These are phyloP conservation scores for Xenopus tropicalis DNA, from an alignment of 2,113 vertebrate species.

Conservation along the genomic window UCB_Xtro_10.0 CM004443.2:48682001-48682500, in stretches of 20 bases:
- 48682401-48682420: slow-evolving; percentile 46
- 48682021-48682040: too few relatives aligned
- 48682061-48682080: too few relatives aligned
- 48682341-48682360: slow-evolving; percentile 35
- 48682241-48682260: slow-evolving; percentile 11
- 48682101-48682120: too few relatives aligned
- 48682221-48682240: too few relatives aligned
- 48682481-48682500: slow-evolving; percentile 26
- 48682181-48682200: too few relatives aligned
- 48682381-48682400: slow-evolving; percentile 37
- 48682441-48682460: slow-evolving; percentile 28
- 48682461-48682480: slow-evolving; percentile 37
- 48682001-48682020: too few relatives aligned
- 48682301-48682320: slow-evolving; percentile 39
- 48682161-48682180: too few relatives aligned
- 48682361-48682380: slow-evolving; percentile 41
- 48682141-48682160: too few relatives aligned
- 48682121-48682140: too few relatives aligned
- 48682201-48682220: too few relatives aligned
- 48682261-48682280: slow-evolving; percentile 6
- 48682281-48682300: slow-evolving; percentile 26
- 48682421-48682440: slow-evolving; percentile 36
- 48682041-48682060: too few relatives aligned
- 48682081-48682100: not conserved
- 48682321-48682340: slow-evolving; percentile 41